These are phyloP conservation scores for Luperina testacea DNA, from an alignment of 2,888 invertebrate species.

Conservation along the genomic window DNA sequence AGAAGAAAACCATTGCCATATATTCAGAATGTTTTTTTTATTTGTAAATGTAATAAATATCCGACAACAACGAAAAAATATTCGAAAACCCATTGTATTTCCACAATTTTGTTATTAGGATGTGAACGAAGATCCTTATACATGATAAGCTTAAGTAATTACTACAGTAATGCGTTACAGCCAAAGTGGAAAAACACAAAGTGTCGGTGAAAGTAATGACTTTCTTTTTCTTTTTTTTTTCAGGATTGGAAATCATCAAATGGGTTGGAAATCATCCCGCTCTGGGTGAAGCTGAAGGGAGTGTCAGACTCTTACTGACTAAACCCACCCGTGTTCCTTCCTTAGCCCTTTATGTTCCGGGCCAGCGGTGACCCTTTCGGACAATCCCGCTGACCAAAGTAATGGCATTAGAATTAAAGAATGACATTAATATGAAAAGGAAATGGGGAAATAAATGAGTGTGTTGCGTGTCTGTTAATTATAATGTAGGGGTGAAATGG, in stretches of 20 bases:
- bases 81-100: neutral
- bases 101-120: neutral
- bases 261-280: too few relatives aligned
- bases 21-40: neutral
- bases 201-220: slow-evolving; percentile 14
- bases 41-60: neutral
- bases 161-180: neutral
- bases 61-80: neutral
- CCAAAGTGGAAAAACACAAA: slow-evolving; percentile 19
- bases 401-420: slow-evolving; percentile 21
- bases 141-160: slow-evolving; percentile 11
- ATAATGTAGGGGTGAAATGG: slow-evolving; percentile 35
- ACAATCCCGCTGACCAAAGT: too few relatives aligned
- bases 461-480: slow-evolving; percentile 52
- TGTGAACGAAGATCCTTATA: neutral
- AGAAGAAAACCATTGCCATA: neutral
- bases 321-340: too few relatives aligned
- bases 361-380: too few relatives aligned
- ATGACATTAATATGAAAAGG: slow-evolving; percentile 35
- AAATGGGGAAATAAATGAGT: slow-evolving; percentile 38
- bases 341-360: too few relatives aligned
- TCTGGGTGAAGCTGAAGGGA: too few relatives aligned
- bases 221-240: too few relatives aligned
- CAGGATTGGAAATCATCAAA: too few relatives aligned
- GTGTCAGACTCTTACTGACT: too few relatives aligned